phyloP scores from a whole-genome alignment of 2,113 vertebrate genomes.

The Cariama cristata region DNA sequence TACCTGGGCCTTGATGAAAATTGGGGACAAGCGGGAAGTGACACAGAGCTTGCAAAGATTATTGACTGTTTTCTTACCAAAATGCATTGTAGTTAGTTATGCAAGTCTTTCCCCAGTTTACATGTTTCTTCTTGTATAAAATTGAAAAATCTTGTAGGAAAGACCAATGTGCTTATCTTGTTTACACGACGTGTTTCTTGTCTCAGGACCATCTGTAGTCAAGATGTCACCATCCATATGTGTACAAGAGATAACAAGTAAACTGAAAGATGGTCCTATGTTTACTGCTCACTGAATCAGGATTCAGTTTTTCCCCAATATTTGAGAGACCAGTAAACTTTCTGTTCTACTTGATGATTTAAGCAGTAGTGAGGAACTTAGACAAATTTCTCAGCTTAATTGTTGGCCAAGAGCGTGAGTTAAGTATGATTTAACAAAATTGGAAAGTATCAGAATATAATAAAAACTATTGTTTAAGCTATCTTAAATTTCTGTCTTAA shows the following conservation, averaged over 20 bases:
- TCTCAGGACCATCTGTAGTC: not conserved
- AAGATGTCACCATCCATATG: not conserved
- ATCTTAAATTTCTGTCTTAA: too few relatives aligned
- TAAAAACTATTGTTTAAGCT: not conserved
- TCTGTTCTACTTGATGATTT: not conserved
- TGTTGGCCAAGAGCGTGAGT: not conserved
- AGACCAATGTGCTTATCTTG: not conserved
- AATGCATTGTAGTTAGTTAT: not conserved
- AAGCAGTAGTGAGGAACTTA: not conserved
- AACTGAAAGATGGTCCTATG: not conserved
- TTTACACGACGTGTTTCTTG: not conserved
- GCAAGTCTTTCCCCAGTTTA: not conserved
- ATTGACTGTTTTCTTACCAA: not conserved
- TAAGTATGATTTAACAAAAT: not conserved
- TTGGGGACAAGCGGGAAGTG: accelerated
- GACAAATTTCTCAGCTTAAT: not conserved
- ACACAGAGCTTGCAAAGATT: not conserved
- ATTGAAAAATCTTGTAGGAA: not conserved
- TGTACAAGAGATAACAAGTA: slow-evolving; percentile 13
- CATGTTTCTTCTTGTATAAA: not conserved
- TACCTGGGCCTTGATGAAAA: not conserved
- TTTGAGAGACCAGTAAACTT: not conserved
- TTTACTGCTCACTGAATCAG: not conserved
- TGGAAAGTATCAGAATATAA: not conserved
- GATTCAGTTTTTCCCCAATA: not conserved